Evolutionary conservation across 2,797 vertebrate genomes (phyloP), one percentile per base, ranked within the genome.

Genomic region (Leuciscus waleckii): DNA sequence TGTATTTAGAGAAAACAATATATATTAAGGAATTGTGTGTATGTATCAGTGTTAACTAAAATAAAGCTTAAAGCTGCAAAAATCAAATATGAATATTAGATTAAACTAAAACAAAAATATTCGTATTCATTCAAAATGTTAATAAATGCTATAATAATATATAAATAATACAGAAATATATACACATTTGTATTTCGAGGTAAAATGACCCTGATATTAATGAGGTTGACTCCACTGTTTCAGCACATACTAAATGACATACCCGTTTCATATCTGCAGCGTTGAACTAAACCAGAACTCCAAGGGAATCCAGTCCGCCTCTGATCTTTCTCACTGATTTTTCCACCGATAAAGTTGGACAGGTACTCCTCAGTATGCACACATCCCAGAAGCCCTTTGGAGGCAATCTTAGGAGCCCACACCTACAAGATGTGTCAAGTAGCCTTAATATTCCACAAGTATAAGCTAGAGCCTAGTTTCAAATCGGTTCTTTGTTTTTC

Each of bases 251-350:
- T 81, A 56, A 81, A 73, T 16, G 4, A 17, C 79, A 69, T n/a
- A 93, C 93, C 92, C 0, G 93, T 93, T 87, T 94, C 92, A 85
- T 93, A 95, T 85, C 90, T 88, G 68, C 93, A 94, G 81, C 92
- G 91, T 2, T 84, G 88, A 61, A 93, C 93, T 2, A 94, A 32
- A 80, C 92, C 92, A 84, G 92, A 69, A 10, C 92, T 95, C 94
- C 93, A 94, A 65, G 89, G 85, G 83, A 94, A 93, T 4, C 92
- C 93, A 0, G 93, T 93, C 79, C 87, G 90, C 81, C 81, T 91
- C 70, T 93, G 93, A 17, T 93, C 92, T 6, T 87, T 86, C 88
- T 92, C 91, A 1, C 43, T 87, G 58, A 86, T 79, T 23, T 79
- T 91, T 26, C 92, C 93, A 9, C 85, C 83, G 5, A 93, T 87